Conservation (phyloP, 2,113 vertebrate genomes). For the Ariopsis seemanni region DNA sequence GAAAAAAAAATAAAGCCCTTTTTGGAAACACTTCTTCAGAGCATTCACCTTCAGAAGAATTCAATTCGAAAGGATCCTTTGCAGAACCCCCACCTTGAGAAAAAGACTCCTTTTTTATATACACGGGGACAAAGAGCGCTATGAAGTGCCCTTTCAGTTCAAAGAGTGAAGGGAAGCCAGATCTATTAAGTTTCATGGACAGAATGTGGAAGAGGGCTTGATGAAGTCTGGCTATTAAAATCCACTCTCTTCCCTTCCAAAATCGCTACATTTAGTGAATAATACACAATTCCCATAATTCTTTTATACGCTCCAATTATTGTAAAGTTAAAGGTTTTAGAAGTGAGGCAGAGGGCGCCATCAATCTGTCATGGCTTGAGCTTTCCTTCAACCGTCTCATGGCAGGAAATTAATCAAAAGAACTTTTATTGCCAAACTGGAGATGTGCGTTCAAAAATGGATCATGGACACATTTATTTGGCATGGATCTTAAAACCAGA, state of each 20-base stretch:
- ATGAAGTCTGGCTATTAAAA: constrained; percentile 22
- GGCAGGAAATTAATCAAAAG: constrained; percentile 73
- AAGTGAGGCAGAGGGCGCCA: constrained; percentile 60
- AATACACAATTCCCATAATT: constrained; percentile 57
- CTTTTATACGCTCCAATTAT: constrained; percentile 60
- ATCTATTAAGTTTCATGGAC: constrained; percentile 27
- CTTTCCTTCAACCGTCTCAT: constrained; percentile 62
- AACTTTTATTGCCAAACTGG: constrained; percentile 70
- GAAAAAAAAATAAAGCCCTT: neutral
- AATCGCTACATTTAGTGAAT: constrained; percentile 41
- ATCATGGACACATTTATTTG: constrained; percentile 69
- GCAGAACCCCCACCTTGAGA: neutral
- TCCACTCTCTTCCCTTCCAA: neutral
- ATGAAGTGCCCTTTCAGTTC: constrained; percentile 32
- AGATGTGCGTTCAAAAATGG: constrained; percentile 69
- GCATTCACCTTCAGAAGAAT: constrained; percentile 29
- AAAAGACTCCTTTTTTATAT: neutral
- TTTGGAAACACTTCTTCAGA: constrained; percentile 41
- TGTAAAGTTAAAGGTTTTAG: constrained; percentile 59
- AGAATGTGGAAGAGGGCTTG: constrained; percentile 14
- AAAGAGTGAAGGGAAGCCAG: constrained; percentile 18
- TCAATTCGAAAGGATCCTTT: constrained; percentile 36
- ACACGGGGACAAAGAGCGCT: constrained; percentile 4
- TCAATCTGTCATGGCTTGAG: constrained; percentile 69
- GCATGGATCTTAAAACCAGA: constrained; percentile 52